These are phyloP conservation scores for Trinorchestia longiramus DNA, from an alignment of 1,140 invertebrate species.

Conservation along the genomic window DNA sequence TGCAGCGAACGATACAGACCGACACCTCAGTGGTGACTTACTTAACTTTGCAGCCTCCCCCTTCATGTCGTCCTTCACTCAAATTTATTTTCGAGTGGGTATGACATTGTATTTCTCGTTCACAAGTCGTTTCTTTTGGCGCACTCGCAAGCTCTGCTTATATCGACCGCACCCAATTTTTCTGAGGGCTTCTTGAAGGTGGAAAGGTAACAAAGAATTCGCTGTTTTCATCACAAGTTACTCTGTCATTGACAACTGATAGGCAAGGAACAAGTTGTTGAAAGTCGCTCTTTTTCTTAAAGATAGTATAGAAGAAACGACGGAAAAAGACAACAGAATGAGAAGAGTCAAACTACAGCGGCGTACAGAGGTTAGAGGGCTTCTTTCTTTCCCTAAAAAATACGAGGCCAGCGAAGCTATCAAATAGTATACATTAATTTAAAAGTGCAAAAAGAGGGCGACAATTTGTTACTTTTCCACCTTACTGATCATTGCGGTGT, in stretches of 20 bases:
- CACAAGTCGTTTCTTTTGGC: not conserved
- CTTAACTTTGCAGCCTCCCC: not conserved
- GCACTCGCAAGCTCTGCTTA: not conserved
- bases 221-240: conserved; percentile 23
- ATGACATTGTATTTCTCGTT: not conserved
- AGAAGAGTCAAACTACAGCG: conserved; percentile 33
- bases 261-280: conserved; percentile 48
- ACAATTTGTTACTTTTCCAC: conserved; percentile 54
- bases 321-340: conserved; percentile 38
- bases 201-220: conserved; percentile 63
- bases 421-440: conserved; percentile 15
- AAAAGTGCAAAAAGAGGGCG: conserved; percentile 38
- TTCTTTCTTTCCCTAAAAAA: conserved; percentile 12
- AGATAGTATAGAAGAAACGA: conserved; percentile 47
- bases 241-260: not conserved
- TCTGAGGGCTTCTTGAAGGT: conserved; percentile 61
- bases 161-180: not conserved
- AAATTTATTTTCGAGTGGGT: not conserved
- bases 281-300: conserved; percentile 51
- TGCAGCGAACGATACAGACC: not conserved
- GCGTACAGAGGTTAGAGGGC: conserved; percentile 48
- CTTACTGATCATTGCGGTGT: conserved; percentile 54
- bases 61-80: no score
- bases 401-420: conserved; percentile 32
- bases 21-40: not conserved